A percentile compares a stretch with the other conserved stretches of the same genome.
Conservation (phyloP, 1,140 invertebrate species). For the Tetragnatha versicolor region DNA sequence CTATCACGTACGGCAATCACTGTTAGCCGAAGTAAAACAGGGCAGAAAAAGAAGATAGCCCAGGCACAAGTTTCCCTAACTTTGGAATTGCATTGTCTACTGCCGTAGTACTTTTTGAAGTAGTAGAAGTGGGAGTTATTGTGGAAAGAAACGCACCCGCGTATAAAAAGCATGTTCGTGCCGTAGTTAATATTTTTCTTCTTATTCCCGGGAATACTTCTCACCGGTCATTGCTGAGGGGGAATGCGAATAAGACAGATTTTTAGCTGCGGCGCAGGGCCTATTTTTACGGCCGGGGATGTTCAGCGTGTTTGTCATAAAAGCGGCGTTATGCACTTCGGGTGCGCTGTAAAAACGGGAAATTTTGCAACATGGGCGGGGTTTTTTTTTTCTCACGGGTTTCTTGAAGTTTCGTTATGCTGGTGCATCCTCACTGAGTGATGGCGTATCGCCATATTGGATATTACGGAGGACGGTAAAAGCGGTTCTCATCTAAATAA, state of each 20-base stretch:
- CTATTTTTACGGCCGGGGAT: conserved; percentile 17
- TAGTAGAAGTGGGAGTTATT: neutral
- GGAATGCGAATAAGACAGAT: neutral
- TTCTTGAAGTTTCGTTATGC: no score
- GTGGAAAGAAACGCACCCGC: neutral
- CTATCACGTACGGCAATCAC: conserved; percentile 42
- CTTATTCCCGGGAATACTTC: no score
- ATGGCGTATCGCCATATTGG: no score
- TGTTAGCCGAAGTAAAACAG: conserved; percentile 27
- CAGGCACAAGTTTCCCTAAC: conserved; percentile 18
- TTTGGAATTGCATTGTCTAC: conserved; percentile 48
- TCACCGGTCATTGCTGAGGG: neutral
- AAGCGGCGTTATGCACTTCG: neutral
- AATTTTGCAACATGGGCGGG: no score
- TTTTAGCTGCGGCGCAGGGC: neutral
- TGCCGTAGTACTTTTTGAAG: conserved; percentile 6
- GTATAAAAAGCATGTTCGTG: conserved; percentile 20
- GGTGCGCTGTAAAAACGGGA: no score
- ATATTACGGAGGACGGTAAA: no score
- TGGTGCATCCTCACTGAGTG: no score
- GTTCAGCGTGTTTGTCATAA: conserved; percentile 8
- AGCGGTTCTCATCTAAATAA: no score
- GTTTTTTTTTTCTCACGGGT: no score
- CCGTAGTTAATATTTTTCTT: neutral
- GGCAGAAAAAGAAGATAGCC: conserved; percentile 19